Evolutionary conservation across 1,140 invertebrate genomes (phyloP).

Genomic region (Drosophila serrata): DNA sequence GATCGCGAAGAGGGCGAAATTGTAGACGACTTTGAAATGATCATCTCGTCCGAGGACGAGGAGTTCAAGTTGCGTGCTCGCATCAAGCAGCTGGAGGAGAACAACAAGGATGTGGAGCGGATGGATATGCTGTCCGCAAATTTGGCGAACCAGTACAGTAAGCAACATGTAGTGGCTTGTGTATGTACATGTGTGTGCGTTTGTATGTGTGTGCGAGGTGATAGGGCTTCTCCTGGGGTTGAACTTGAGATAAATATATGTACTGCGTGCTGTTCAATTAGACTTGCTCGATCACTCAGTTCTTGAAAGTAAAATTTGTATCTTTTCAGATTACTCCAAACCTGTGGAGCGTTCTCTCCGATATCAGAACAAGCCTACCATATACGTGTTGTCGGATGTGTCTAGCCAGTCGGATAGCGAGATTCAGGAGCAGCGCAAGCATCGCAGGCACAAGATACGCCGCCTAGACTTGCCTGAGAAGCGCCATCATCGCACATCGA

Average conservation of each 20-base stretch:
- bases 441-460: constrained; percentile 38
- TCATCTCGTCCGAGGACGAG: constrained; percentile 81
- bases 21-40: constrained; percentile 79
- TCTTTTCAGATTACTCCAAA: constrained; percentile 53
- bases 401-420: constrained; percentile 63
- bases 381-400: constrained; percentile 60
- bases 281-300: neutral
- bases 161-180: constrained; percentile 36
- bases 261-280: neutral
- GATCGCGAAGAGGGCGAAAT: constrained; percentile 83
- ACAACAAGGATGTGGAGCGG: constrained; percentile 81
- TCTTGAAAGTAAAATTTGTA: neutral
- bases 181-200: neutral
- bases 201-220: neutral
- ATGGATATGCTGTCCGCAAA: constrained; percentile 74
- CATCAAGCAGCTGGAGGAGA: constrained; percentile 78
- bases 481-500: neutral
- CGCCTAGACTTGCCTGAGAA: constrained; percentile 20
- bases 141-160: constrained; percentile 75
- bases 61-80: constrained; percentile 72
- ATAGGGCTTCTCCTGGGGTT: neutral
- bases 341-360: constrained; percentile 10
- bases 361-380: constrained; percentile 31
- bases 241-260: neutral
- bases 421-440: constrained; percentile 40